Evolutionary conservation across 2,113 vertebrate genomes (phyloP), one percentile per base, ranked within the genome.

Genomic region (Psittacula cyanocephala): DNA sequence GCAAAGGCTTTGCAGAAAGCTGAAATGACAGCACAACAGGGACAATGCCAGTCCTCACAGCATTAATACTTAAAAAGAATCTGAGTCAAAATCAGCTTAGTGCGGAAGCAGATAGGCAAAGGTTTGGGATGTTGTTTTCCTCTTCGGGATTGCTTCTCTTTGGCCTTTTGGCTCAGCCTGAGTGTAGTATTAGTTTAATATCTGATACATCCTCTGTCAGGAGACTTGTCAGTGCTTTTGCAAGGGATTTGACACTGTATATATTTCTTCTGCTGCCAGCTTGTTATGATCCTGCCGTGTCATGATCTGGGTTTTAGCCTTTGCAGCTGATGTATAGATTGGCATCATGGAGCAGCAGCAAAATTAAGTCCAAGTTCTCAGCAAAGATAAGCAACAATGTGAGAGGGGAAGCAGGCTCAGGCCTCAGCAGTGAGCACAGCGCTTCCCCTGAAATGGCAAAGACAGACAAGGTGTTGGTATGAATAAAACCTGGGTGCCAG

Each of bases 401-500:
- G 92, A 89, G 85, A 0, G 2, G 33, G 28, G 64, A 63, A 33
- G 47, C 0, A 7, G 76, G 31, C 87, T 82, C 16, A 7, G 24
- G 20, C 44, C 44, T 81, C 83, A 0, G 47, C 62, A 35, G 77
- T 5, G 33, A 84, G 86, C 53, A 2, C 15, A 0, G 49, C 2
- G 5, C 85, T 75, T 49, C 82, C 37, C 29, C 71, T 71, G 86
- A 20, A 89, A 55, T 2, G 0, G 57, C 5, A 0, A 7, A 93
- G 96, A 90, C 86, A 93, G 88, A 69, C 81, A 91, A 62, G 41
- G 86, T 80, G 81, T 78, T 49, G 59, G 90, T 75, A 62, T 69
- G 93, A 91, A 96, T 96, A 95, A 93, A 91, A 92, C 47, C 91
- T 18, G 69, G 88, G 96, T 97, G 92, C 95, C 90, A 88, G 87